A percentile compares a stretch with the other conserved stretches of the same genome.
These are phyloP conservation scores for Ptycholaimellus sp. DNA, from an alignment of 2,888 invertebrate genomes.

Conservation along the genomic window DNA sequence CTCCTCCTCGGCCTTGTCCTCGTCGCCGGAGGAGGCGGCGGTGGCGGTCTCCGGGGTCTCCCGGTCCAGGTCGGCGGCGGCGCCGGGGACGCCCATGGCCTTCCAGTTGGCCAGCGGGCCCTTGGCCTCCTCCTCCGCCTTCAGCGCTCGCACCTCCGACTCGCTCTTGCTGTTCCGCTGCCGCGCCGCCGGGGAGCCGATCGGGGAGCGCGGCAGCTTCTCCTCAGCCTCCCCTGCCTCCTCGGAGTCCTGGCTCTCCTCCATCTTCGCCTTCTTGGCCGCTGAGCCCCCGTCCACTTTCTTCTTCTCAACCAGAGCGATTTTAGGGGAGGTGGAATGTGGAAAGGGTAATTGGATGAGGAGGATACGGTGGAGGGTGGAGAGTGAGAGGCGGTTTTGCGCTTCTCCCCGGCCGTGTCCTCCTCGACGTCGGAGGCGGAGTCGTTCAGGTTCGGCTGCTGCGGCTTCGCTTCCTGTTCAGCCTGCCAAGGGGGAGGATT, in stretches of 20 bases:
- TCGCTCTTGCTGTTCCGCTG: slow-evolving; percentile 1
- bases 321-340: too few relatives aligned
- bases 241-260: slow-evolving; percentile 2
- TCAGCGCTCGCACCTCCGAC: background rate
- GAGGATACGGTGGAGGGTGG: too few relatives aligned
- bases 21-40: background rate
- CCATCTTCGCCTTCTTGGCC: slow-evolving; percentile 5
- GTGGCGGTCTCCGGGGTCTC: background rate
- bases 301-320: too few relatives aligned
- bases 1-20: slow-evolving; percentile 1
- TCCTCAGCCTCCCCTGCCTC: slow-evolving; percentile 2
- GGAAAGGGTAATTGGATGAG: too few relatives aligned
- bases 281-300: background rate
- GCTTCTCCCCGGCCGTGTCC: background rate
- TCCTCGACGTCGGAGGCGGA: background rate
- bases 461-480: too few relatives aligned
- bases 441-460: too few relatives aligned
- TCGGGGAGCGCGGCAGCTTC: slow-evolving; percentile 1
- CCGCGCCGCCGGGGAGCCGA: background rate
- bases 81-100: slow-evolving; percentile 1
- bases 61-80: slow-evolving; percentile 4
- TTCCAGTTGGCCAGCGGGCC: background rate
- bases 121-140: slow-evolving; percentile 1
- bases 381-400: too few relatives aligned
- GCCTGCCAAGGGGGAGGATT: too few relatives aligned